Percentiles rank a stretch among this genome's conserved stretches.
Conservation (phyloP, 1,140 invertebrate species). For the Helicoverpa armigera region DNA sequence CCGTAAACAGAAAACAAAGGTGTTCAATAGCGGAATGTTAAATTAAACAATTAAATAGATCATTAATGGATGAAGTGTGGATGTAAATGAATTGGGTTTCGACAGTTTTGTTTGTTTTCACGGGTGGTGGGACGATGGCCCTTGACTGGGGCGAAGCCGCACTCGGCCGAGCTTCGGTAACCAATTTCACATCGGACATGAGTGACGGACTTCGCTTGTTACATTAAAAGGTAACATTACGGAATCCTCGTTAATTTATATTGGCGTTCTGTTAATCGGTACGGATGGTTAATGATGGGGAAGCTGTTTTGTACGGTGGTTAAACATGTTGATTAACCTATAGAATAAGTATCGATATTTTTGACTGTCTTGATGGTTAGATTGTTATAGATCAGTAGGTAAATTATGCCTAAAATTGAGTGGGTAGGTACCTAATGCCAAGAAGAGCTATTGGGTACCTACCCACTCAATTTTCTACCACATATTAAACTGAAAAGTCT, state of each 20-base stretch:
- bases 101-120: slow-evolving; percentile 59
- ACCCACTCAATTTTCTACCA: too few species aligned
- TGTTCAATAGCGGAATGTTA: slow-evolving; percentile 29
- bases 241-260: slow-evolving; percentile 31
- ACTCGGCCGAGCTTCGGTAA: slow-evolving; percentile 18
- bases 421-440: too few species aligned
- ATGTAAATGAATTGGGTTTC: slow-evolving; percentile 66
- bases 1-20: slow-evolving; percentile 14
- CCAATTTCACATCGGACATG: slow-evolving; percentile 55
- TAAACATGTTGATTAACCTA: too few species aligned
- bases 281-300: slow-evolving; percentile 27
- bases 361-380: too few species aligned
- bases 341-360: too few species aligned
- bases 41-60: slow-evolving; percentile 57
- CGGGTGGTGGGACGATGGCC: slow-evolving; percentile 49
- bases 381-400: too few species aligned
- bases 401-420: too few species aligned
- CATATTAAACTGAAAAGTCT: too few species aligned
- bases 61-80: slow-evolving; percentile 58
- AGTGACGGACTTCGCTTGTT: slow-evolving; percentile 10
- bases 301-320: not conserved
- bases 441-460: too few species aligned
- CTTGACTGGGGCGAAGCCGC: slow-evolving; percentile 50
- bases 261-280: slow-evolving; percentile 36
- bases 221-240: slow-evolving; percentile 48